These are phyloP conservation scores for Ormyrus rosae DNA, from an alignment of 2,888 invertebrate genomes.

Conservation along the genomic window DNA sequence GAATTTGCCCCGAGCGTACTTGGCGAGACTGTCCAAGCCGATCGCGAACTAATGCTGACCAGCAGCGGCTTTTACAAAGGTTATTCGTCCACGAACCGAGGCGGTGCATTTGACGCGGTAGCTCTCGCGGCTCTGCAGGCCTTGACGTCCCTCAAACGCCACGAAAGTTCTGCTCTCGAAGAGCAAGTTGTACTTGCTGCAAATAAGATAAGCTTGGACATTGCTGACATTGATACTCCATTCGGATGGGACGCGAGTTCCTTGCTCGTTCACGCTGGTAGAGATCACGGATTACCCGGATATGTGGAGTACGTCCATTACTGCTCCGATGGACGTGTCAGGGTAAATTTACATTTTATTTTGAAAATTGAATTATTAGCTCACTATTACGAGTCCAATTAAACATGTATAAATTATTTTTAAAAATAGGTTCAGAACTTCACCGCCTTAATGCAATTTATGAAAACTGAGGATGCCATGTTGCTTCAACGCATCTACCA, in stretches of 20 bases:
- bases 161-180: conserved; percentile 77
- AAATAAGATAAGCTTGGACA: conserved; percentile 79
- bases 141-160: conserved; percentile 86
- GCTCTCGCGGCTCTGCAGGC: conserved; percentile 85
- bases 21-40: conserved; percentile 82
- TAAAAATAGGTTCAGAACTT: conserved; percentile 63
- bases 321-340: conserved; percentile 71
- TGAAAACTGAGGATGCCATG: conserved; percentile 61
- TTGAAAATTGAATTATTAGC: background rate
- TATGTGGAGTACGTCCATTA: conserved; percentile 83
- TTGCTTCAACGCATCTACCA: conserved; percentile 73
- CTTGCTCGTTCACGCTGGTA: conserved; percentile 80
- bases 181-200: conserved; percentile 82
- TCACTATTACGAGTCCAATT: no score
- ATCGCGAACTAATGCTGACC: conserved; percentile 80
- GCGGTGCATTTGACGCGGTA: conserved; percentile 87
- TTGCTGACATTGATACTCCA: conserved; percentile 64
- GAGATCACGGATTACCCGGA: conserved; percentile 89
- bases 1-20: conserved; percentile 88
- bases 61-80: conserved; percentile 85
- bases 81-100: conserved; percentile 88
- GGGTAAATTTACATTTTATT: conserved; percentile 57
- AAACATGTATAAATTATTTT: background rate
- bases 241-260: conserved; percentile 68
- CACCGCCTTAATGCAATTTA: conserved; percentile 62